Evolutionary conservation across 1,140 invertebrate species (phyloP), one percentile per base, ranked within the genome.

Genomic region (Lamellibrachia luymesi): DNA sequence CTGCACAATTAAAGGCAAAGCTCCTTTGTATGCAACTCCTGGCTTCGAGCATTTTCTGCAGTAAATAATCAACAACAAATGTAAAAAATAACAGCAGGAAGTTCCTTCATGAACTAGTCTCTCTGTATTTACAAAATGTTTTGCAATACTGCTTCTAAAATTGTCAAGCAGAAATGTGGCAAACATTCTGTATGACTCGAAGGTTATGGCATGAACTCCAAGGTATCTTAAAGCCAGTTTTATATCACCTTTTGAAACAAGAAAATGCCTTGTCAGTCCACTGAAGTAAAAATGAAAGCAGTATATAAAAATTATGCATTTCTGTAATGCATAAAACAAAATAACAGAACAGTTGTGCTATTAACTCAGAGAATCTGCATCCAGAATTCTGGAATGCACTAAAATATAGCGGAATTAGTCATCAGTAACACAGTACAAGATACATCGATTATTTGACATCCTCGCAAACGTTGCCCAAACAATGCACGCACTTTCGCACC

Each of bases 21-120:
- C 64, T 80, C 17, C 64, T 80, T 80, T 80, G 64, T 13, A 80
- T 22, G 25, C 64, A 80, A 22, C 64, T 80, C 64, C 51, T 52
- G 64, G 25, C 13, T 22, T 2, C 64, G 17, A 80, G 4, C 64
- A 80, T 80, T 80, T 80, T 80, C n/a, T 80, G 64, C 64, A 80
- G 64, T 80, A 80, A 80, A 80, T 80, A 80, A 80, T 80, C 13
- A 80, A 80, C 64, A 80, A 80, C 64, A 80, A 80, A 80, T 80
- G 2, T 13, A 80, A 22, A 80, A 80, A 80, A 80, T 22, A 80
- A 80, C 13, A 80, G 64, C 13, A 80, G 64, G 13, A 80, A 80
- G 64, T 22, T 2, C 25, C 64, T 80, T 80, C 64, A 80, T 22
- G 17, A 80, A 80, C 64, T 6, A 80, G 64, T 13, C 64, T 8